Base-by-base conservation (phyloP, 2,797 vertebrate genomes). In the Onychomys leucogaster region DNA sequence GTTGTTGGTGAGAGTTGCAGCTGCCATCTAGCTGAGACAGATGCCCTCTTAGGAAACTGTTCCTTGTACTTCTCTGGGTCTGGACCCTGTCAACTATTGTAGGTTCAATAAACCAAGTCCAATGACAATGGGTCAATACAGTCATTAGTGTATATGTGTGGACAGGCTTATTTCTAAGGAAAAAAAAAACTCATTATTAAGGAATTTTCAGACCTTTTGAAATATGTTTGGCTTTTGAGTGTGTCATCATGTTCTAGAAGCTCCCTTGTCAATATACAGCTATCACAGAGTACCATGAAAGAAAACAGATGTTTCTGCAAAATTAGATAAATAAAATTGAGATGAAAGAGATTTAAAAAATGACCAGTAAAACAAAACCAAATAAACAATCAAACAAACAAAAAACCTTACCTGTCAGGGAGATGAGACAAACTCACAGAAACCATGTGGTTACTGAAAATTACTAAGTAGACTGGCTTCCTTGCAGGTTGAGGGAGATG, bases 211-310 rank as follows among this genome's bases (percentile, higher is more conserved):
- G 52, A 8, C 5, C 14, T 65, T 86, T 88, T 89, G 75, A 69
- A 29, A 67, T 29, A 25, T 55, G 37, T 71, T 95, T 88, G 10
- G 52, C 75, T 91, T 95, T 81, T 69, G 80, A 67, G 76, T 93
- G 29, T 8, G 2, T 46, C 91, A 14, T 83, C 81, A 43, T 5
- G 5, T 43, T 43, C 59, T 83, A 43, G 16, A 32, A 32, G 57
- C 27, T 80, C 34, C 37, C 9, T 75, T 46, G 29, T 37, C 52
- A 67, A 43, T 14, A 43, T 84, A 37, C 41, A 87, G 67, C 14
- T 55, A 0, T 46, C 41, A 17, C n/a, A 91, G 41, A 88, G 10
- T 80, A 25, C 63, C 63, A 12, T 29, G 55, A 37, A 71, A 92
- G 5, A 52, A 90, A 52, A 32, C 4, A 73, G 13, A 8, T 92